These are phyloP conservation scores for Trichacis sp. DNA, from an alignment of 2,888 invertebrate species.

Conservation along the genomic window DNA sequence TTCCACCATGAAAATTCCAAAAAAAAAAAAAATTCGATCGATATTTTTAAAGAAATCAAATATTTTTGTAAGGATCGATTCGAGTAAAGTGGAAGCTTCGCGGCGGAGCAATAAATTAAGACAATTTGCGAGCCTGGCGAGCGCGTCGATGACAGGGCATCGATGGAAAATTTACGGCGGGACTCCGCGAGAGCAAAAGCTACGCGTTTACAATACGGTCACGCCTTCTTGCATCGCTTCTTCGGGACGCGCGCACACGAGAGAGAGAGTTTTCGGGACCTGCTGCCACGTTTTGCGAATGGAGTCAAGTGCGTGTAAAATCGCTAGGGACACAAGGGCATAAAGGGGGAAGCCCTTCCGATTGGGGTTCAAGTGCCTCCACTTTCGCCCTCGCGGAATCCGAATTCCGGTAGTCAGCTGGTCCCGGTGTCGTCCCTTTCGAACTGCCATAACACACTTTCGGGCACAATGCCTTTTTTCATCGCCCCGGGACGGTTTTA, in stretches of 20 bases:
- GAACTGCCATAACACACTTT: constrained; percentile 37
- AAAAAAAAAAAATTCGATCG: no score
- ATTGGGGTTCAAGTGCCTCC: constrained; percentile 64
- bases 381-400: constrained; percentile 60
- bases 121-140: not conserved
- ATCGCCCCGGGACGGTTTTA: constrained; percentile 9
- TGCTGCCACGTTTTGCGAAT: constrained; percentile 51
- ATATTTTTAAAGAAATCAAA: no score
- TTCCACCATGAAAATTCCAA: no score
- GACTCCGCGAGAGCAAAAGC: constrained; percentile 16
- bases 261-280: constrained; percentile 18
- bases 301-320: constrained; percentile 75
- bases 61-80: not conserved
- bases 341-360: constrained; percentile 60
- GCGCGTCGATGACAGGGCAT: not conserved
- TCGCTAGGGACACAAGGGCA: constrained; percentile 65
- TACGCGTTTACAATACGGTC: constrained; percentile 30
- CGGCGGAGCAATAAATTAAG: not conserved
- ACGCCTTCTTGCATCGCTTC: constrained; percentile 36
- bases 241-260: constrained; percentile 21
- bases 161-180: constrained; percentile 20
- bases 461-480: constrained; percentile 42
- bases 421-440: constrained; percentile 51
- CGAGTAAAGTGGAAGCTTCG: not conserved
- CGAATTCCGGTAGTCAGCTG: constrained; percentile 66